Base-by-base conservation (phyloP, 2,113 vertebrate species). In the Ibidorhyncha struthersii region DNA sequence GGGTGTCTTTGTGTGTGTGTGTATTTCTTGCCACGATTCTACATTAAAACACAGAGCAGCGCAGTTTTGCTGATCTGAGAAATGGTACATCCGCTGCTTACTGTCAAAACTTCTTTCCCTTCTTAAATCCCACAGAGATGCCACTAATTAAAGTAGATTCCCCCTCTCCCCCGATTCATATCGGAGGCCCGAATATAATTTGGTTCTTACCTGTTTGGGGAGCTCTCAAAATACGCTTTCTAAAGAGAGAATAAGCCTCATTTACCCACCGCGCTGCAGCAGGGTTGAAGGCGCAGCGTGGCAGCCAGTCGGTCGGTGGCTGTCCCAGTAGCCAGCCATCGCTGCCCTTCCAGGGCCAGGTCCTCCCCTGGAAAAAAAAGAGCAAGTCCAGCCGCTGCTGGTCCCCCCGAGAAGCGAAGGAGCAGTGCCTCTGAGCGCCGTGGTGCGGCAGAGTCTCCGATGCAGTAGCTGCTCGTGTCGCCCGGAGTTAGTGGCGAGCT, bases 231-330 rank as follows among this genome's bases (percentile, higher is more conserved):
- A 52, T 63, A 50, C 14, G 4, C 21, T 52, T 3, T 50, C 30
- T 72, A 72, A 76, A 72, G 52, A 55, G 36, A 52, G 30, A 90
- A 25, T 52, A 69, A 82, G 4, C 40, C 53, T 38, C 6, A 38
- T 23, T 80, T 76, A 63, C 22, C 26, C 7, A 2, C 62, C 63
- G 32, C 4, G 26, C 63, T 40, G 16, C 63, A 69, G 6, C 14
- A 43, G 43, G 20, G 36, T 3, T n/a, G 66, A 69, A 84, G 61
- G 66, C 40, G 25, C 43, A 50, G 38, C 47, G 9, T 20, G 45
- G 70, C 22, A 62, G 12, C 0, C 0, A 8, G 5, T 40, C 1
- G 1, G 29, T 40, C 27, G 34, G 30, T n/a, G 2, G 1, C 26
- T 86, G 13, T 77, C 34, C 23, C 36, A 4, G 4, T 7, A 70